Evolutionary conservation across 2,113 vertebrate species (phyloP), one percentile per base, ranked within the genome.

Genomic region (Benitochromis conjunctus): DNA sequence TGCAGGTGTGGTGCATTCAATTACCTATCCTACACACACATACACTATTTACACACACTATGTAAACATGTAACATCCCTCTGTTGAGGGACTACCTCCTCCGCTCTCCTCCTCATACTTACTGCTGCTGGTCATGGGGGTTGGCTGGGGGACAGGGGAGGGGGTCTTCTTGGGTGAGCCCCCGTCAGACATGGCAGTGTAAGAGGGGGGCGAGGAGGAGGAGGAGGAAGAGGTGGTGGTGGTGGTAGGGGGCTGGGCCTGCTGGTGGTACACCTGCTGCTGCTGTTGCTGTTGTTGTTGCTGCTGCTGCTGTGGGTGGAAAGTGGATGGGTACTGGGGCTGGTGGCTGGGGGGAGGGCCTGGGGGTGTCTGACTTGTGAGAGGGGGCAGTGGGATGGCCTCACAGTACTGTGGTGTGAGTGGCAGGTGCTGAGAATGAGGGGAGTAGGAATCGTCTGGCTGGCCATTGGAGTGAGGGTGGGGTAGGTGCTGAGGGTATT

Each of bases 161-260:
- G 96, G 95, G 94, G 92, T 97, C 96, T 96, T 97, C 97, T 96
- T 96, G 96, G 96, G 95, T 84, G 96, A 92, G 94, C 96, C 94
- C 97, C 96, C 95, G 84, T 97, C 97, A 96, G 96, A 97, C 88
- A 97, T 92, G 96, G 97, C 95, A 95, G 96, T 96, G 57, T 96
- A 96, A 95, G 95, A 96, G 91, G 96, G 96, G 97, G 97, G 96
- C 53, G 97, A 97, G 88, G 96, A 96, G 94, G 92, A 87, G 79
- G 91, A 91, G 83, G 95, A 95, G 94, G 89, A 85, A 26, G 86
- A 84, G 6, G 90, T 90, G 91, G 87, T 96, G 93, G 89, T 92
- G 91, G 88, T 96, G 93, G 93, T 93, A 94, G 96, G 96, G 94
- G 92, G 95, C 91, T 95, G 96, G 90, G 94, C 82, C 90, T 96